phyloP scores from a whole-genome alignment of 2,888 invertebrate genomes.

The Cryptocephalus moraei region DNA sequence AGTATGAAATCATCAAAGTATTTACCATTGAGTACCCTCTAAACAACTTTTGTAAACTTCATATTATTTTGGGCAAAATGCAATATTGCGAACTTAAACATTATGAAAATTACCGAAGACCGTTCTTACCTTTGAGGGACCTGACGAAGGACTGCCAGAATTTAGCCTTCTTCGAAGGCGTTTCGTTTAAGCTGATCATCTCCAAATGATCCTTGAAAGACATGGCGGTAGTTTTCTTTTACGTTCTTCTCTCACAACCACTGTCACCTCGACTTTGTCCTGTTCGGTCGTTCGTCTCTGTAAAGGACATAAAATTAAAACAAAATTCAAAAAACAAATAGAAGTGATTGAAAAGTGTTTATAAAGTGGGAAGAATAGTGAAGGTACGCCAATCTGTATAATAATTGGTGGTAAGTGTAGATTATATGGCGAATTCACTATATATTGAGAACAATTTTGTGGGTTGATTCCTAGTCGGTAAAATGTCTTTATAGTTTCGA shows the following conservation, averaged over 20 bases:
- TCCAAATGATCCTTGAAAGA: slow-evolving; percentile 88
- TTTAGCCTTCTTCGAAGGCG: slow-evolving; percentile 84
- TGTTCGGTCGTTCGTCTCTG: slow-evolving; percentile 63
- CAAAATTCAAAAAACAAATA: slow-evolving; percentile 8
- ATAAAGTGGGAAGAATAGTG: background rate
- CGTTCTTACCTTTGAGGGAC: slow-evolving; percentile 69
- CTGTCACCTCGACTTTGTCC: slow-evolving; percentile 36
- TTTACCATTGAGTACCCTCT: too few relatives aligned
- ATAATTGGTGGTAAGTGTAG: too few relatives aligned
- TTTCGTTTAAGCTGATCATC: slow-evolving; percentile 89
- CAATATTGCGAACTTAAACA: too few relatives aligned
- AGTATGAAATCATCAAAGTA: too few relatives aligned
- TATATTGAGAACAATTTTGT: background rate
- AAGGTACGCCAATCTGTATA: too few relatives aligned
- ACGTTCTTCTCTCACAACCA: slow-evolving; percentile 28
- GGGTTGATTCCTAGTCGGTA: too few relatives aligned
- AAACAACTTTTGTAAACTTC: too few relatives aligned
- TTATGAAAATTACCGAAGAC: too few relatives aligned
- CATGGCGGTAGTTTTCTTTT: slow-evolving; percentile 39
- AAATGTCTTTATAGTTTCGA: too few relatives aligned
- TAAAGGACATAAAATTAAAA: slow-evolving; percentile 11
- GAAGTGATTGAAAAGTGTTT: background rate
- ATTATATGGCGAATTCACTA: too few relatives aligned
- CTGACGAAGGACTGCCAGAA: slow-evolving; percentile 91
- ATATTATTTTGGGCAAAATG: too few relatives aligned